Base-by-base conservation (phyloP, 1,140 invertebrate genomes). In the Marisa cornuarietis region DNA sequence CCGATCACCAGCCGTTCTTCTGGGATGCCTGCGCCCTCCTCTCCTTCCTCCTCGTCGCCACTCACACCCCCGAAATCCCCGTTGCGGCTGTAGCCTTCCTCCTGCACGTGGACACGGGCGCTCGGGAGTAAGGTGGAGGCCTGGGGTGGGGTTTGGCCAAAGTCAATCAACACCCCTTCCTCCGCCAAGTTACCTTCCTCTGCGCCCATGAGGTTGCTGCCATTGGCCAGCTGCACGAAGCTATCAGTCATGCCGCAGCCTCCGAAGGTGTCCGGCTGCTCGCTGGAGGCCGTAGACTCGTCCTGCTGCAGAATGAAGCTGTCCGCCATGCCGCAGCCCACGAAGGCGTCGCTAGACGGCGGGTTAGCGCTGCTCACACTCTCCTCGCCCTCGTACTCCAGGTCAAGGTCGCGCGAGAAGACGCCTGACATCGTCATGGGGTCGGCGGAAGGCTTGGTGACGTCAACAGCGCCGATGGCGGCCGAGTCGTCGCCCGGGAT, bases 241-340 rank as follows among this genome's bases (percentile, higher is more conserved):
- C 76, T 77, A 49, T 77, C 76, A 14, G 76, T 77, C 76, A 77
- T 77, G 10, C 76, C 76, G 76, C 76, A 77, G 65, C 76, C 65
- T 16, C 65, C 65, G 18, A 77, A 63, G 9, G 63, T 51, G 65
- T 77, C 74, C 74, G 24, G 58, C 61, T 76, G 61, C 8, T 66
- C 62, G 24, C 31, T 65, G 49, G 20, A 49, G 2, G 71, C 49
- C 6, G 51, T 49, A 7, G n/a, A 20, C 31, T 24, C 18, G 24
- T 77, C 76, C 24, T 65, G 18, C 63, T 77, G 76, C 22, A 51
- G 76, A 49, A 76, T 76, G 76, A 77, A 77, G 65, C 63, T 68
- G 24, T 77, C 76, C 76, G 76, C 68, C 76, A 77, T 77, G 61
- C 76, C 76, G 51, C 76, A 77, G 0, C 76, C 65, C 31, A 62